A percentile compares a stretch with the other conserved stretches of the same genome.
Conservation (phyloP, 2,888 invertebrate species). For the Norana najaformis region DNA sequence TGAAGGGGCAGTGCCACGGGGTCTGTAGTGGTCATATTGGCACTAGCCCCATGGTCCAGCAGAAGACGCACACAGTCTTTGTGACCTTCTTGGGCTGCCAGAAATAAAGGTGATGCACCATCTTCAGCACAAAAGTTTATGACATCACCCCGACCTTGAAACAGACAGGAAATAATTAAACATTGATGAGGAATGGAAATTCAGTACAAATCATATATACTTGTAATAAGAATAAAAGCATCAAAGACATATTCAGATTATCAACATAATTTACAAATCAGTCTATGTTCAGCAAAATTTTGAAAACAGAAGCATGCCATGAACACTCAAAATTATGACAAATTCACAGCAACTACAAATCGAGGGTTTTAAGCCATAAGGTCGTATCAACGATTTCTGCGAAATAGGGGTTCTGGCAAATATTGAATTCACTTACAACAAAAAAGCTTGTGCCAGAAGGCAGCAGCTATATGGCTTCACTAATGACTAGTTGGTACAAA, state of each 20-base stretch:
- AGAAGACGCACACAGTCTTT: slow-evolving; percentile 50
- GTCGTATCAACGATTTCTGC: too few relatives aligned
- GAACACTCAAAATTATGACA: neutral
- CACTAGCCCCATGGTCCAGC: slow-evolving; percentile 52
- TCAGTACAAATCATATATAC: neutral
- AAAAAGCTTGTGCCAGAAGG: too few relatives aligned
- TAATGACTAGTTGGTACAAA: too few relatives aligned
- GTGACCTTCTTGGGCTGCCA: slow-evolving; percentile 57
- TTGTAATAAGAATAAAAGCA: neutral
- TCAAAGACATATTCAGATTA: neutral
- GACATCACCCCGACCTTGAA: slow-evolving; percentile 44
- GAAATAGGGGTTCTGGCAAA: too few relatives aligned
- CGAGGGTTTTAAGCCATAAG: too few relatives aligned
- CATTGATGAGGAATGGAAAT: neutral
- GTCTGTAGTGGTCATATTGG: slow-evolving; percentile 46
- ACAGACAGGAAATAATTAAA: neutral
- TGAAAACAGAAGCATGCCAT: neutral
- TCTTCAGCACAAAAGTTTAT: slow-evolving; percentile 55
- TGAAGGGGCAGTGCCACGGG: slow-evolving; percentile 50
- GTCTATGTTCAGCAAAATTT: neutral
- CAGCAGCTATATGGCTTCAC: too few relatives aligned
- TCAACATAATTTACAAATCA: neutral
- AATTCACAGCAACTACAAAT: neutral
- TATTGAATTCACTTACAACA: too few relatives aligned
- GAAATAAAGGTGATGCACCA: slow-evolving; percentile 54